Base-by-base conservation (phyloP, 2,113 vertebrate genomes). In the Corynorhinus townsendii region DNA sequence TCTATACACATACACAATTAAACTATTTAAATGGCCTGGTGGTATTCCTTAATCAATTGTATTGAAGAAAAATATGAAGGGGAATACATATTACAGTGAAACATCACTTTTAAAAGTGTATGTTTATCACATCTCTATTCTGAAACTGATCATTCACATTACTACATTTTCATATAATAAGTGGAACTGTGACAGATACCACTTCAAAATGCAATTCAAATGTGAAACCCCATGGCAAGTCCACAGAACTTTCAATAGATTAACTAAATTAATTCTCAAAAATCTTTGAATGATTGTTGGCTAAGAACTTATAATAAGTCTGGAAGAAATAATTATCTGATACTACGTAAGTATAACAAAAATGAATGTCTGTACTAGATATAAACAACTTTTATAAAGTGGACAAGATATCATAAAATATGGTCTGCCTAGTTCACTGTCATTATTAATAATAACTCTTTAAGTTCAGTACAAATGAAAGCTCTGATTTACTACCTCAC, bases 1-100 rank as follows among this genome's bases (percentile, higher is more conserved):
- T 86, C 90, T 90, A 86, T 79, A 52, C 75, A 79, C 8, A 82
- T 91, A 91, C 14, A 49, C 11, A 96, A 83, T 80, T 95, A 91
- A 75, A 69, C 47, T 86, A 30, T 97, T 89, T 47, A 89, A 75
- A 91, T 66, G 20, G 28, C 79, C 94, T 11, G 40, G 5, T 43
- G 17, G 30, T 86, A 1, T 86, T 77, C 35, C 43, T 92, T 94
- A 91, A 90, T 86, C 72, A 95, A 56, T 24, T 95, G 40, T 86
- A 86, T 83, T 90, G 62, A 82, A 94, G 56, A 64, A 64, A 85
- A 69, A 92, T 56, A 66, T 38, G n/a, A 90, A 85, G 49, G 35
- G 20, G 30, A 66, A 86, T 91, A 94, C 86, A 90, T 35, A 90
- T 83, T 94, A 91, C 10, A 73, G 43, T n/a, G 52, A 97, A 95